Evolutionary conservation across 2,797 vertebrate genomes (phyloP), one percentile per base, ranked within the genome.

Genomic region (Poeciliopsis paucimaculata): DNA sequence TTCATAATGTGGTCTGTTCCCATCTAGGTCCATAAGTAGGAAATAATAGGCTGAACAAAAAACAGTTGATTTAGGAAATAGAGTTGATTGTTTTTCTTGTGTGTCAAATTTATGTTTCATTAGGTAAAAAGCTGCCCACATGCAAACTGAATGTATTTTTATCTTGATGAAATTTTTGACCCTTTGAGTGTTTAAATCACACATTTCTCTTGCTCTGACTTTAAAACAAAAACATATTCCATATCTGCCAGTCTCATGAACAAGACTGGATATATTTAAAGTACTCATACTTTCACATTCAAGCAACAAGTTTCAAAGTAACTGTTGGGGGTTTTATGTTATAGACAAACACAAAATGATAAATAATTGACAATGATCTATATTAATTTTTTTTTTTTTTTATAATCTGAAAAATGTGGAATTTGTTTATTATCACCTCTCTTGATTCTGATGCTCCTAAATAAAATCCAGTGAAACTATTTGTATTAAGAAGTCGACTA

Each of bases 141-240:
- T 85, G 78, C 77, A 92, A 87, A 92, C 2, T 92, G 84, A 87
- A 82, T 88, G 78, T 15, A 70, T 45, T 20, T 66, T 39, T 86
- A 76, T 66, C 39, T 13, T 76, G 71, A 76, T 83, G 81, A 79
- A 87, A 88, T 90, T 77, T 9, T 74, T 49, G 68, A 36, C 41
- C n/a, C 78, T 82, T 20, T 87, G 51, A 79, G 64, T 62, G 72
- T 76, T 86, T 66, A 78, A 88, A 85, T 75, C 15, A 66, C 34
- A 66, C 20, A 68, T 41, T 45, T n/a, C 41, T n/a, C 66, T 7
- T 11, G n/a, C 39, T 43, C 39, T 70, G 23, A 43, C 43, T 43
- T 68, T n/a, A 43, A 26, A 43, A 43, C 23, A 26, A 43, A 26
- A 43, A 15, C 3, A 70, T 70, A 11, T 70, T 9, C 43, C 10